Conservation (phyloP, 2,113 vertebrate genomes). For the Peromyscus leucopus region DNA sequence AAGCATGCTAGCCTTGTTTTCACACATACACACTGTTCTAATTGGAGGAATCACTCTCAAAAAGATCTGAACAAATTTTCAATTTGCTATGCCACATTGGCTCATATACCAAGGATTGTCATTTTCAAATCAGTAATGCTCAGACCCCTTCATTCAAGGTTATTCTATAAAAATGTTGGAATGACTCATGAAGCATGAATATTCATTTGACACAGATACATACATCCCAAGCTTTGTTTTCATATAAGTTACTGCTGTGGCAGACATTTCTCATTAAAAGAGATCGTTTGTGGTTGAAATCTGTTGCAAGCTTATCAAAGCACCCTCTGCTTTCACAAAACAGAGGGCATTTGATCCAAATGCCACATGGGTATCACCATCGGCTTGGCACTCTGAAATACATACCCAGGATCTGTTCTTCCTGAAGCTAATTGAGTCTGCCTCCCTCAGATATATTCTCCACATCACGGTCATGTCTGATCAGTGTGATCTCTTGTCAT, state of each 20-base stretch:
- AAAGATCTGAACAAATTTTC: constrained; percentile 42
- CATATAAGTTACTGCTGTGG: constrained; percentile 44
- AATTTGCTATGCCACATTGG: constrained; percentile 28
- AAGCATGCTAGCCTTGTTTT: not conserved
- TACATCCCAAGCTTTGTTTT: constrained; percentile 80
- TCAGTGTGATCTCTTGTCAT: not conserved
- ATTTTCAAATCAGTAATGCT: constrained; percentile 65
- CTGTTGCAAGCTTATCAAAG: constrained; percentile 71
- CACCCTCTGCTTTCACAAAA: constrained; percentile 35
- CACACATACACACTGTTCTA: not conserved
- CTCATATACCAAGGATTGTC: not conserved
- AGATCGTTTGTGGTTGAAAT: constrained; percentile 70
- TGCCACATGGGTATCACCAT: not conserved
- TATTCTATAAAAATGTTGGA: constrained; percentile 85
- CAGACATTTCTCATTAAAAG: constrained; percentile 71
- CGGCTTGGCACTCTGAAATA: constrained; percentile 44
- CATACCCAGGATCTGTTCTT: not conserved
- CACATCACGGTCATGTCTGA: not conserved
- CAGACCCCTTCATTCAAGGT: constrained; percentile 84
- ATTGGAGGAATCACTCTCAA: constrained; percentile 51
- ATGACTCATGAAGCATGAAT: constrained; percentile 85
- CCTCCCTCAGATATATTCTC: constrained; percentile 11
- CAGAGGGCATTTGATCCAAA: constrained; percentile 46
- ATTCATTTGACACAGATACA: constrained; percentile 81
- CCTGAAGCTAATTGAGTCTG: constrained; percentile 40